Evolutionary conservation across 2,113 vertebrate species (phyloP).

Genomic region (Eulemur rufifrons): DNA sequence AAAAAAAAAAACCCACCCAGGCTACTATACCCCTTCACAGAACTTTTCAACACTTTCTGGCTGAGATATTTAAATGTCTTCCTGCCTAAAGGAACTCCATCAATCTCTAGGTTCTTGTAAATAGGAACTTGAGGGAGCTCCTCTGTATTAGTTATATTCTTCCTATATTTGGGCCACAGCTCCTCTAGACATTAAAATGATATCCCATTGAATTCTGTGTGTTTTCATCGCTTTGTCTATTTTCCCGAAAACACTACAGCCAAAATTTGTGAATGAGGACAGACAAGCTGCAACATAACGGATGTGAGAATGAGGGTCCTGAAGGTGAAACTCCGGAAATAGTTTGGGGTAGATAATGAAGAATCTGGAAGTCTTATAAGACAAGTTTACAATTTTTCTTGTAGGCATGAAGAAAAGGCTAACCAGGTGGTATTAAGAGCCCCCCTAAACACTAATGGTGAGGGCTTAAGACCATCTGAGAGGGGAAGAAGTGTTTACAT

Average conservation of each 20-base stretch:
- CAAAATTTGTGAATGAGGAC: background rate
- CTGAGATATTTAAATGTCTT: background rate
- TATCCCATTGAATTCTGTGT: background rate
- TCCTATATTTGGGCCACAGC: background rate
- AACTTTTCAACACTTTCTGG: background rate
- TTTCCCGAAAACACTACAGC: background rate
- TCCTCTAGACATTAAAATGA: background rate
- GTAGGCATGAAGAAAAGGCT: background rate
- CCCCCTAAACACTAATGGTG: background rate
- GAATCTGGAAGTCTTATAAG: background rate
- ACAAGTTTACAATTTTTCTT: background rate
- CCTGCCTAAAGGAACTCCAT: too few relatives aligned
- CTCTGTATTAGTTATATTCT: background rate
- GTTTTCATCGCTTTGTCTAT: background rate
- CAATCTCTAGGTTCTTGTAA: background rate
- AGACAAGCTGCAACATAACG: background rate
- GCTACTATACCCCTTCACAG: background rate
- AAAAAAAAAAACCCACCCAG: rapidly evolving
- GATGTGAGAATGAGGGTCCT: background rate
- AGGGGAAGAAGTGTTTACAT: background rate
- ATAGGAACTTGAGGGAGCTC: background rate
- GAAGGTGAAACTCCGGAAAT: background rate
- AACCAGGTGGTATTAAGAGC: background rate
- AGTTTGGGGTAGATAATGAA: background rate
- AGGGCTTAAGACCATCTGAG: background rate